Conservation (phyloP, 2,797 vertebrate genomes). For the Myotis daubentonii region DNA sequence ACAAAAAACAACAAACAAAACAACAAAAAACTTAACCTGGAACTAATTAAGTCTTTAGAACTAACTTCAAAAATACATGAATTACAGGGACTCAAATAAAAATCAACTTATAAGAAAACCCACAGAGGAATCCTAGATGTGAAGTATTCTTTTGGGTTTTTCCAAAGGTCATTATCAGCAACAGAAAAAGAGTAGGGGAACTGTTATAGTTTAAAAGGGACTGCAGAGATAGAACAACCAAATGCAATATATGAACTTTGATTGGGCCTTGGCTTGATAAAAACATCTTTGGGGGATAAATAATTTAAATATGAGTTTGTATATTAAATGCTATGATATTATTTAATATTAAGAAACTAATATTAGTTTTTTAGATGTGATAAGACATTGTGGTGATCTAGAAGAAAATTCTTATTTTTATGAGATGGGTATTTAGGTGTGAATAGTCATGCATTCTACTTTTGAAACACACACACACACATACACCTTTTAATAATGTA, state of each 20-base stretch:
- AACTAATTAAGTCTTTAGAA: not conserved
- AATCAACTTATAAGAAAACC: not conserved
- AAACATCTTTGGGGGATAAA: not conserved
- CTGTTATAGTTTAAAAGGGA: not conserved
- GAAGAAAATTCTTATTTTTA: slow-evolving; percentile 35
- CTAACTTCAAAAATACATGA: not conserved
- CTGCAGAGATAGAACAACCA: not conserved
- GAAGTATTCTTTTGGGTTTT: not conserved
- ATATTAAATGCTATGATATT: slow-evolving; percentile 23
- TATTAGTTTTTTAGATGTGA: not conserved
- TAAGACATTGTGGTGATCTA: not conserved
- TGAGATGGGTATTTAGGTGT: not conserved
- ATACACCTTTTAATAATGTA: not conserved
- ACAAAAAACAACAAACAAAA: too few relatives aligned
- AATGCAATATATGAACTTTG: not conserved
- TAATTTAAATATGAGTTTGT: slow-evolving; percentile 10
- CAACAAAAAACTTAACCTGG: not conserved
- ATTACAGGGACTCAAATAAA: not conserved
- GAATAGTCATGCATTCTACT: not conserved
- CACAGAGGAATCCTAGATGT: not conserved
- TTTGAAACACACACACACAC: not conserved
- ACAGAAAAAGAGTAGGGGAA: not conserved
- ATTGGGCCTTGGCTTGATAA: not conserved
- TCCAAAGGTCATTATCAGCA: not conserved
- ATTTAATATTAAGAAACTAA: not conserved